Conservation (phyloP, 2,888 invertebrate species). For the Gymnocheta viridis region DNA sequence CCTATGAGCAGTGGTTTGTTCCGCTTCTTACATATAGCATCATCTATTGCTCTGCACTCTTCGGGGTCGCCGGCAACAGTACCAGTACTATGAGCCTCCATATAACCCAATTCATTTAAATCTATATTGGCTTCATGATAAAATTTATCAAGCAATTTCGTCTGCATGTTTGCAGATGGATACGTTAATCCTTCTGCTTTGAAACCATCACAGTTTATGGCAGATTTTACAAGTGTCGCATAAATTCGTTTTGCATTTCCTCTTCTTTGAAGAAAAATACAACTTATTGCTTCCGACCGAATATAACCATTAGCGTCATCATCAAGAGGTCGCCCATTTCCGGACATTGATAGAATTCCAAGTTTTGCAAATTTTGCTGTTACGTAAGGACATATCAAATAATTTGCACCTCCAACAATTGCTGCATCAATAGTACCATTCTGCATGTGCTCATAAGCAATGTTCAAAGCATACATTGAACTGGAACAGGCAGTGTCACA, state of each 20-base stretch:
- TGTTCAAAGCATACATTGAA: conserved; percentile 93
- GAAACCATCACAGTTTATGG: conserved; percentile 91
- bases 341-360: conserved; percentile 91
- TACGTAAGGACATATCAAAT: conserved; percentile 93
- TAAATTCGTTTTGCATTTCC: conserved; percentile 86
- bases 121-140: conserved; percentile 87
- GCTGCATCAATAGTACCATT: conserved; percentile 93
- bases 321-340: conserved; percentile 95
- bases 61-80: conserved; percentile 95
- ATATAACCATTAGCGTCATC: conserved; percentile 91
- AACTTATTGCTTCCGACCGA: conserved; percentile 89
- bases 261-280: conserved; percentile 88
- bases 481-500: conserved; percentile 97
- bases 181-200: conserved; percentile 87
- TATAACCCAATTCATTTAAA: conserved; percentile 87
- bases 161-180: conserved; percentile 86
- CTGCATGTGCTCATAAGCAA: conserved; percentile 89
- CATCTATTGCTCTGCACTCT: conserved; percentile 91
- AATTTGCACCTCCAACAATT: conserved; percentile 92
- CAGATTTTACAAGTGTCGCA: conserved; percentile 88
- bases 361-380: conserved; percentile 92
- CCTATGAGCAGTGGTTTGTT: conserved; percentile 91
- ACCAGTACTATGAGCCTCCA: conserved; percentile 94
- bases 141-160: conserved; percentile 85
- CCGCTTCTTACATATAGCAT: conserved; percentile 88